These are phyloP conservation scores for Rafetus swinhoei DNA, from an alignment of 2,113 vertebrate species.

Conservation along the genomic window DNA sequence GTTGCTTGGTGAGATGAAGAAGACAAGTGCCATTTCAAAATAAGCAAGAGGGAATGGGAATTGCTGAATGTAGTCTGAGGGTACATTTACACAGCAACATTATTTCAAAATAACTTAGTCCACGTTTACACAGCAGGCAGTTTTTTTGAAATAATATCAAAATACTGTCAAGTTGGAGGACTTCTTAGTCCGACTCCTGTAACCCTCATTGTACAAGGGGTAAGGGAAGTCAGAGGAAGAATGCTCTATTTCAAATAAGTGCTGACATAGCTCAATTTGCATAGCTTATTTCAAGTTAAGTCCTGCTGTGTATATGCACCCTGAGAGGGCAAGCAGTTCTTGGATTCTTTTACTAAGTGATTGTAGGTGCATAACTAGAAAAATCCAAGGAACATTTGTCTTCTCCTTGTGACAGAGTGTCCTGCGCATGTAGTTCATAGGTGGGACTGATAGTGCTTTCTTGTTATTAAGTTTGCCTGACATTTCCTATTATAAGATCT, in stretches of 20 bases:
- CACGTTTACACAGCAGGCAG: no score
- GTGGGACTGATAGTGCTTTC: not conserved
- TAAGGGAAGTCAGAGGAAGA: no score
- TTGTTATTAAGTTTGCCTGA: not conserved
- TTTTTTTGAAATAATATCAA: no score
- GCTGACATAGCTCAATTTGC: no score
- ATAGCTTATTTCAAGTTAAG: no score
- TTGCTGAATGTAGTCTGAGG: not conserved
- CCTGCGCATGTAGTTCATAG: accelerated
- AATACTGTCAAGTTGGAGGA: no score
- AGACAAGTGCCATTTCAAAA: not conserved
- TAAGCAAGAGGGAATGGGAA: not conserved
- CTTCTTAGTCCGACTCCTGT: no score
- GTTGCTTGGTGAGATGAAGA: not conserved
- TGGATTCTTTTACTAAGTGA: accelerated
- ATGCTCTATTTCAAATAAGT: no score
- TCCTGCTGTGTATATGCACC: no score
- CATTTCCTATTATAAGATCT: not conserved
- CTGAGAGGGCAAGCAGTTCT: not conserved
- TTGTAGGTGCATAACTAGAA: not conserved
- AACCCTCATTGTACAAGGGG: no score
- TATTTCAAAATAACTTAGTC: no score
- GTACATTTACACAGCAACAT: no score
- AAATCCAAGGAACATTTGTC: not conserved
- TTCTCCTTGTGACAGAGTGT: not conserved